A percentile compares a stretch with the other conserved stretches of the same genome.
phyloP scores from a whole-genome alignment of 2,888 invertebrate genomes.

The Taenaris catops region DNA sequence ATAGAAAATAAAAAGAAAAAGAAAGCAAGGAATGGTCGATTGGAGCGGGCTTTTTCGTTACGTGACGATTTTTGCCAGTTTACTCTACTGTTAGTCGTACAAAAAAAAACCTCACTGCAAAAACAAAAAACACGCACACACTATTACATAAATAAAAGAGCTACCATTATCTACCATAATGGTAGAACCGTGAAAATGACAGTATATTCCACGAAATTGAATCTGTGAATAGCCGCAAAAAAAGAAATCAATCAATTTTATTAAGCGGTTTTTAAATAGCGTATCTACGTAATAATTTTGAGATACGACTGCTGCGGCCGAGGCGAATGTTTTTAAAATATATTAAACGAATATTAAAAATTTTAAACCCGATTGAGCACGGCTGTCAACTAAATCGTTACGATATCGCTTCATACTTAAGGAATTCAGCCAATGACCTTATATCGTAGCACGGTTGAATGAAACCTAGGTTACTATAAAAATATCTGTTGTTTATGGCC shows the following conservation, averaged over 20 bases:
- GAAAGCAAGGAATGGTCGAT: too few species aligned
- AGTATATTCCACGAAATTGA: not conserved
- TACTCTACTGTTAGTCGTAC: too few species aligned
- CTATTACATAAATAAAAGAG: too few species aligned
- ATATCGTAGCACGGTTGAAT: constrained; percentile 28
- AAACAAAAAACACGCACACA: too few species aligned
- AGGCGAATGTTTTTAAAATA: constrained; percentile 21
- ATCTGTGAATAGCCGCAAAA: not conserved
- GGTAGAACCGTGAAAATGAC: not conserved
- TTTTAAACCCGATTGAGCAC: constrained; percentile 33
- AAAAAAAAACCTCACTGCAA: too few species aligned
- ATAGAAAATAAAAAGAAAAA: too few species aligned
- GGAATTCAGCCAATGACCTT: constrained; percentile 37
- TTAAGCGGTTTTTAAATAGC: constrained; percentile 10
- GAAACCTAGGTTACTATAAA: constrained; percentile 34
- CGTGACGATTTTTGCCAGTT: too few species aligned
- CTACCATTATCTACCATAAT: not conserved
- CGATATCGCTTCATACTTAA: constrained; percentile 32
- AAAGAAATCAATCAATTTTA: constrained; percentile 7
- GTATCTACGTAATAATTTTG: constrained; percentile 4
- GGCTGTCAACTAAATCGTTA: constrained; percentile 38
- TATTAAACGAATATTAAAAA: constrained; percentile 27
- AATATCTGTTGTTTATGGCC: constrained; percentile 7
- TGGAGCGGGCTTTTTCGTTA: too few species aligned
- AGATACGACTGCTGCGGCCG: constrained; percentile 4